Evolutionary conservation across 92 coral and sea anemone genomes (phyloP).

Genomic region (Chrysogorgia sp.): DNA sequence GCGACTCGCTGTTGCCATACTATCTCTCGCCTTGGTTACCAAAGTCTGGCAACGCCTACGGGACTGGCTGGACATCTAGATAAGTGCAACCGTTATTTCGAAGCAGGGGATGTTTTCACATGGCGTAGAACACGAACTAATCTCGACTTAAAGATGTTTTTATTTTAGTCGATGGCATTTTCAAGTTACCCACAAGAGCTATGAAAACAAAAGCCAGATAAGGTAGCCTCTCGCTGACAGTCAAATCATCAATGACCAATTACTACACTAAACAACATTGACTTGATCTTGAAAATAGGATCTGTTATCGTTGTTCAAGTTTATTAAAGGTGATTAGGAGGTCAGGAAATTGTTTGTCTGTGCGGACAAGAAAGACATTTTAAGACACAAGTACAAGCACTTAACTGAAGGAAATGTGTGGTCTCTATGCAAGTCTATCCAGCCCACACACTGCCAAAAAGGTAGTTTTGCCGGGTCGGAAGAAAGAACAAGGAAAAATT

Average conservation of each 20-base stretch:
- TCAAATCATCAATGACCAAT: neutral
- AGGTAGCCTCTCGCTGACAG: neutral
- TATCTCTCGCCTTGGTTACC: no score
- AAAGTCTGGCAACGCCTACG: no score
- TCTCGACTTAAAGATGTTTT: neutral
- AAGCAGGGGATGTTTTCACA: neutral
- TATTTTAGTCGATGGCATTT: neutral
- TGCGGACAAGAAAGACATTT: neutral
- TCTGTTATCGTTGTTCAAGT: conserved; percentile 6
- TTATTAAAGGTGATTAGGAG: conserved; percentile 5
- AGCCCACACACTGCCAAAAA: conserved; percentile 10
- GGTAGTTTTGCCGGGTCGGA: neutral
- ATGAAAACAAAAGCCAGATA: conserved; percentile 19
- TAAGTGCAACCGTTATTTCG: no score
- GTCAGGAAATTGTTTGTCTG: conserved; percentile 12
- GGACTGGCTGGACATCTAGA: no score
- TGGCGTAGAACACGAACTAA: neutral
- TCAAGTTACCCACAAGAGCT: neutral
- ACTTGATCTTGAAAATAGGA: conserved; percentile 3
- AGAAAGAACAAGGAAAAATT: neutral
- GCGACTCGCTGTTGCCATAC: no score
- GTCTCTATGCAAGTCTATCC: no score
- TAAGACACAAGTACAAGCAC: neutral
- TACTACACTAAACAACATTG: neutral
- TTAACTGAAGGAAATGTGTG: neutral